Percentiles rank a stretch among this genome's conserved stretches.
phyloP scores from a whole-genome alignment of 2,888 invertebrate species.

The Eupithecia tripunctaria region DNA sequence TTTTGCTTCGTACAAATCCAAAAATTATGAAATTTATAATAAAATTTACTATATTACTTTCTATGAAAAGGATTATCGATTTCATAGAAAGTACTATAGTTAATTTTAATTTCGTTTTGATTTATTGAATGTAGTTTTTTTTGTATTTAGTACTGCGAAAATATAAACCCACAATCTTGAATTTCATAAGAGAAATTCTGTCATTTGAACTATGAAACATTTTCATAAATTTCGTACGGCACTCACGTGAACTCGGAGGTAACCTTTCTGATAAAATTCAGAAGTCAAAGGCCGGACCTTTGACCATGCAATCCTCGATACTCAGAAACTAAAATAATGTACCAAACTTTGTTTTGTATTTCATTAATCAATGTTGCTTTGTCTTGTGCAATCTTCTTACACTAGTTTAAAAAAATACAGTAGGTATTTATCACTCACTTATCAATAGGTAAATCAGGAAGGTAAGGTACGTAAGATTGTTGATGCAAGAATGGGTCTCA shows the following conservation, averaged over 20 bases:
- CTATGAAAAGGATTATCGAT: background rate
- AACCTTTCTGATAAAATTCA: constrained; percentile 2
- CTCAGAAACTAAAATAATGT: background rate
- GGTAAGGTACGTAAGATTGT: no score
- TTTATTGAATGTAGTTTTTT: no score
- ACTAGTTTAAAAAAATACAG: no score
- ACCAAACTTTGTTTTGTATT: background rate
- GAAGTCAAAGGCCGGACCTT: background rate
- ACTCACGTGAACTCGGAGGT: background rate
- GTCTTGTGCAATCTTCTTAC: background rate
- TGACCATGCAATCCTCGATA: background rate
- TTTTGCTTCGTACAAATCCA: no score
- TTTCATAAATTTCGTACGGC: background rate
- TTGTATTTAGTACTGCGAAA: no score
- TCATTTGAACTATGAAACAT: background rate
- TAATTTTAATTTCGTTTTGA: no score
- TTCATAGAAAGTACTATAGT: no score
- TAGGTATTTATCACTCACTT: no score
- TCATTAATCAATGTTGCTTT: background rate
- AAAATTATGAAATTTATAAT: no score
- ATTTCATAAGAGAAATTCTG: background rate
- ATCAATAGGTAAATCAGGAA: no score
- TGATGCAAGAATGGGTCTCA: no score
- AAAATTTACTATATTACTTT: background rate
- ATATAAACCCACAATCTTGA: background rate